Base-by-base conservation (phyloP, 2,797 vertebrate genomes). In the Champsocephalus gunnari region DNA sequence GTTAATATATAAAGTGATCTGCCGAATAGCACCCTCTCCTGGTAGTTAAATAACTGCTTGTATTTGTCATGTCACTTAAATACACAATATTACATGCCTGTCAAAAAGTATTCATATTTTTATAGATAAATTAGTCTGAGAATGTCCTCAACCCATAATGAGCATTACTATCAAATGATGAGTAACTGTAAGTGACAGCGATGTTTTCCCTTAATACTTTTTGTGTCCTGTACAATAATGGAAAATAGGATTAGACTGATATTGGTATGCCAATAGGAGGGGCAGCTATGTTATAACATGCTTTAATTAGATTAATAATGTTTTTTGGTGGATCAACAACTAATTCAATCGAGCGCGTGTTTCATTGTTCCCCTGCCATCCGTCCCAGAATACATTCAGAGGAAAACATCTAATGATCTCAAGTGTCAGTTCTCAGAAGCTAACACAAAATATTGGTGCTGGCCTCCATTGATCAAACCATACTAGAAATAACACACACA, bases 401-500 rank as follows among this genome's bases (percentile, higher is more conserved):
- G 10, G 67, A 38, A 77, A 66, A 53, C 62, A 62, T 38, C 50
- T 41, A 38, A 66, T 68, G 55, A 61, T 51, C 34, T 48, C 4
- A 61, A 48, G 61, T 47, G 45, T 48, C 60, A 56, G 28, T 59
- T 71, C 41, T 66, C 13, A 10, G 24, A 48, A 54, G 49, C 43
- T 38, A 14, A 61, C 75, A 50, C 12, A 75, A 66, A 53, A 76
- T 51, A 76, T 73, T 56, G 43, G 38, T 59, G 21, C 13, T 2
- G 17, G 65, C 43, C 78, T 34, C 21, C 24, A 65, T 38, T 79
- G 84, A 89, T 87, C 76, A 90, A 85, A 85, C 21, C 11, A 9
- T 64, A 28, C 48, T 41, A 63, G 51, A 48, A 28, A 28, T 28
- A 28, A 28, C 56, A 49, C 14, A 32, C 32, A 70, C 53, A 56